These are phyloP conservation scores for Centropristis striata DNA, from an alignment of 2,113 vertebrate species.

Conservation along the genomic window DNA sequence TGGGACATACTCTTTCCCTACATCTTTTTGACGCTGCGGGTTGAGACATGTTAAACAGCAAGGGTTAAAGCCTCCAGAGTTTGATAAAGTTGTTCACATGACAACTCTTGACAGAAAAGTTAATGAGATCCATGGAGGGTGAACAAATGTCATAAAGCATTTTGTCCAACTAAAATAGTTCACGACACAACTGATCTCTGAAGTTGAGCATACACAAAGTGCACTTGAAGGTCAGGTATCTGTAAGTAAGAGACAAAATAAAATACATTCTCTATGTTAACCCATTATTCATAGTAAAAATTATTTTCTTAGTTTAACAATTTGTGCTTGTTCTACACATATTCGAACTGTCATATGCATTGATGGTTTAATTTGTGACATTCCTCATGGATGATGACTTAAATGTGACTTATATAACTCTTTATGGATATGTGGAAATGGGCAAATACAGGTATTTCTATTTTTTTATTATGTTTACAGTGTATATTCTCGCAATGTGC, in stretches of 20 bases:
- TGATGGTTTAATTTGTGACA: too few relatives aligned
- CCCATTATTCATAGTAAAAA: too few relatives aligned
- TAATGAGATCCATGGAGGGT: slow-evolving; percentile 47
- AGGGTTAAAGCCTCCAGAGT: neutral
- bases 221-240: neutral
- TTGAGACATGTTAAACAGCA: neutral
- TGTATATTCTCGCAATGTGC: too few relatives aligned
- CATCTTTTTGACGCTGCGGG: too few relatives aligned
- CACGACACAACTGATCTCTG: neutral
- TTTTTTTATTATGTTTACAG: too few relatives aligned
- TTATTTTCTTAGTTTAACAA: neutral
- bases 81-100: neutral
- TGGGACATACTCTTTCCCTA: too few relatives aligned
- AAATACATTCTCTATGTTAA: neutral
- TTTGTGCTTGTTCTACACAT: too few relatives aligned
- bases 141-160: neutral
- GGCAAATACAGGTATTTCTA: too few relatives aligned
- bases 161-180: neutral
- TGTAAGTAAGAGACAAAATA: neutral
- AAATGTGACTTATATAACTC: too few relatives aligned
- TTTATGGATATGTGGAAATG: too few relatives aligned
- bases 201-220: neutral
- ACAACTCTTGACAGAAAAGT: neutral
- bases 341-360: too few relatives aligned
- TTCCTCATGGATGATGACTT: too few relatives aligned